These are phyloP conservation scores for Patella caerulea DNA, from an alignment of 2,888 invertebrate genomes.

Conservation along the genomic window DNA sequence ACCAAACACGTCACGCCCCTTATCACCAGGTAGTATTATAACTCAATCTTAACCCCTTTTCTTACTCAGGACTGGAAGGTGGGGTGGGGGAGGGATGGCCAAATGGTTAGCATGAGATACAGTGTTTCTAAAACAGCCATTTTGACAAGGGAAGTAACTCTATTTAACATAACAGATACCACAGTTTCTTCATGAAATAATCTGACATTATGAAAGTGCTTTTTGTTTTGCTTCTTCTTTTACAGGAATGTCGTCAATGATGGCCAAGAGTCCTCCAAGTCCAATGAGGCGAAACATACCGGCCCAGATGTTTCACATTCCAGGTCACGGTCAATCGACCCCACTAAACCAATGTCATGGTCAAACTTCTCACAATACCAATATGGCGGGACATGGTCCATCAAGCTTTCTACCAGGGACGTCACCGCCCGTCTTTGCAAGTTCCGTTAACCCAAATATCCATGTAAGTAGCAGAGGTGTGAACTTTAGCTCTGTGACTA, in stretches of 20 bases:
- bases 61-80: no score
- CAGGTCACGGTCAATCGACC: conserved; percentile 31
- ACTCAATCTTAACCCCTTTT: no score
- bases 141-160: no score
- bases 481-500: no score
- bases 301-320: conserved; percentile 41
- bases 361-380: conserved; percentile 41
- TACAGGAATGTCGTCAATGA: conserved; percentile 63
- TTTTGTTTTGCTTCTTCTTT: conserved; percentile 25
- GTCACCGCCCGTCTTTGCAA: conserved; percentile 63
- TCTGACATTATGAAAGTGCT: no score
- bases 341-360: conserved; percentile 21
- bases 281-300: conserved; percentile 76
- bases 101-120: no score
- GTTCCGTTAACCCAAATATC: conserved; percentile 30
- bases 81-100: no score
- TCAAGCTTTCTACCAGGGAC: conserved; percentile 52
- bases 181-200: no score
- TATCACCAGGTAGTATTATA: conserved; percentile 82
- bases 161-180: no score
- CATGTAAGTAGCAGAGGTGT: conserved; percentile 31
- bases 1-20: conserved; percentile 89
- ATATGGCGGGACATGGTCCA: conserved; percentile 21
- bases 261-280: conserved; percentile 73
- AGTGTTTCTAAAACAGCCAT: no score